Percentiles rank a stretch among this genome's conserved stretches.
Evolutionary conservation across 1,140 invertebrate species (phyloP).

Genomic region (Pseudomyrmex dendroicus): DNA sequence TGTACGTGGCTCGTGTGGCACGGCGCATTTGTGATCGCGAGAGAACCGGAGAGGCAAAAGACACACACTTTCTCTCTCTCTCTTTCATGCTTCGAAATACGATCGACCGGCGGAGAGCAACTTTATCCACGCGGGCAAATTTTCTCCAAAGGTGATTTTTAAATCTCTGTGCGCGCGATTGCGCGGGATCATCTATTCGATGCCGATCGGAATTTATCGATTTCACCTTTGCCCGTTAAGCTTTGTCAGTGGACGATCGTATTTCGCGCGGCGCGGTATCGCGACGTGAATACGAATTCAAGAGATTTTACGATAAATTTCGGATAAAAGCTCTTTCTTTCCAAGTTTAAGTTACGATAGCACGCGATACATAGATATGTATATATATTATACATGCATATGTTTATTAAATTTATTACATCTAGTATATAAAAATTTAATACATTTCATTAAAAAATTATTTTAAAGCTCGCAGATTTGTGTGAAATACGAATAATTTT

Average conservation of each 20-base stretch:
- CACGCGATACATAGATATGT: neutral
- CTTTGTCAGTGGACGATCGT: slow-evolving; percentile 51
- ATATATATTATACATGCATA: neutral
- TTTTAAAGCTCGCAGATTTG: neutral
- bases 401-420: slow-evolving; percentile 24
- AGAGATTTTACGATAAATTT: slow-evolving; percentile 42
- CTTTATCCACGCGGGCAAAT: slow-evolving; percentile 61
- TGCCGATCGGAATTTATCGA: slow-evolving; percentile 56
- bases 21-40: slow-evolving; percentile 29
- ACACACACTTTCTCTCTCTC: too few species aligned
- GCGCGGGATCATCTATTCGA: slow-evolving; percentile 29
- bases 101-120: slow-evolving; percentile 59
- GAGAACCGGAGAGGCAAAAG: neutral
- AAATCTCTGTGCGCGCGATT: slow-evolving; percentile 45
- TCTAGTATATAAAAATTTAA: neutral
- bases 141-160: slow-evolving; percentile 61
- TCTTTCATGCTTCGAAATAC: slow-evolving; percentile 34
- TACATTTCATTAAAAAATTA: neutral
- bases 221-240: slow-evolving; percentile 47
- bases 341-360: neutral
- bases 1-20: slow-evolving; percentile 37
- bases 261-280: slow-evolving; percentile 28
- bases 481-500: neutral
- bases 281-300: slow-evolving; percentile 44
- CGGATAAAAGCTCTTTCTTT: neutral